Percentiles rank a stretch among this genome's conserved stretches.
phyloP scores from a whole-genome alignment of 2,888 invertebrate species.

The Andrena camellia region DNA sequence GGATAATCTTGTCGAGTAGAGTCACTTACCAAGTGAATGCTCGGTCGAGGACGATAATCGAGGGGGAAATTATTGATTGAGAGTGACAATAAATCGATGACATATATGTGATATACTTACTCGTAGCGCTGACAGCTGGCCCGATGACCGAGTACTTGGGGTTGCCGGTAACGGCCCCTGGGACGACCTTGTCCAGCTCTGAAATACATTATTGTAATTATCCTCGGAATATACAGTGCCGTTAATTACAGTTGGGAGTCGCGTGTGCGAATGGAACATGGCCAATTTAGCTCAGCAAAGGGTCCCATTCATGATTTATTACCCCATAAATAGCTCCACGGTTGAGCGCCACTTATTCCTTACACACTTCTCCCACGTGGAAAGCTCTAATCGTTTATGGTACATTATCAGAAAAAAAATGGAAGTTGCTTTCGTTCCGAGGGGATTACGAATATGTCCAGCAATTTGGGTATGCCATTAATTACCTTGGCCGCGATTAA shows the following conservation, averaged over 20 bases:
- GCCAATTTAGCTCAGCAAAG: conserved; percentile 83
- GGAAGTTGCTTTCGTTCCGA: neutral
- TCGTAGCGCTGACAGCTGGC: conserved; percentile 91
- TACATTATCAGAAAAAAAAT: neutral
- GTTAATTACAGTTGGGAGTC: conserved; percentile 77
- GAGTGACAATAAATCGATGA: conserved; percentile 66
- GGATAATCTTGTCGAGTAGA: conserved; percentile 39
- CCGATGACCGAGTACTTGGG: conserved; percentile 87
- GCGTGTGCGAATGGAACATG: conserved; percentile 77
- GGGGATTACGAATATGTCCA: neutral
- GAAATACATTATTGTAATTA: conserved; percentile 85
- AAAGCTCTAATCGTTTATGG: neutral
- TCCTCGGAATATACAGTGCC: conserved; percentile 83
- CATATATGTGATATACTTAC: conserved; percentile 86
- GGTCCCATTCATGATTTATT: conserved; percentile 80
- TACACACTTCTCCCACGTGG: conserved; percentile 3
- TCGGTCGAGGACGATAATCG: conserved; percentile 23
- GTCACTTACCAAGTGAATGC: conserved; percentile 28
- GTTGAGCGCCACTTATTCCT: conserved; percentile 37
- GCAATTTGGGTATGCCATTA: conserved; percentile 17
- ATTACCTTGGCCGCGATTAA: conserved; percentile 26
- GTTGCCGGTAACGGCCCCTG: conserved; percentile 83
- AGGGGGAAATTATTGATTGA: conserved; percentile 66
- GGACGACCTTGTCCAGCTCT: conserved; percentile 84
- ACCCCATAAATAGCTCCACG: conserved; percentile 77